Base-by-base conservation (phyloP, 2,888 invertebrate species). In the Aspidapion aeneum region DNA sequence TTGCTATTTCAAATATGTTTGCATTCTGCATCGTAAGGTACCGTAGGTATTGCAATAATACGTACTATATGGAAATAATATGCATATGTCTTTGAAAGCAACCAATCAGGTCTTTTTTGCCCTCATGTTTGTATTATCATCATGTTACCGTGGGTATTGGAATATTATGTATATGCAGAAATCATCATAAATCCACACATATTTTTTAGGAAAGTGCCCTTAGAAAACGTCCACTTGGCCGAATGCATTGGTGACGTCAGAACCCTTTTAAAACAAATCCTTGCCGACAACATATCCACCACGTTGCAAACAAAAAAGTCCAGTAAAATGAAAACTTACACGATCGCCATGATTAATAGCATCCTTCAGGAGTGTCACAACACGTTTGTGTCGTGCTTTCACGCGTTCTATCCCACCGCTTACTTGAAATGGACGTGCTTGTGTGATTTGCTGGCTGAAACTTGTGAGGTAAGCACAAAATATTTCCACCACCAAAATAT, bases 331-430 rank as follows among this genome's bases (percentile, higher is more conserved):
- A 82, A 81, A 65, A 81, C 78, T 60, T 81, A 70, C 78, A 85
- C 85, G 12, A 74, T 85, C 54, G 85, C 86, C 63, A 82, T 91
- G 84, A 87, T 88, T 1, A 84, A 85, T 60, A 86, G 90, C 35
- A 91, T 97, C 68, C 80, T 96, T 61, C 90, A 91, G 60, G 96
- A 98, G 78, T 94, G 95, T 63, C 94, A 96, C 71, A 87, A 88
- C 61, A 95, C 96, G 1, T 94, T 96, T 75, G 91, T 94, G 1
- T 85, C 91, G 1, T 96, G 97, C 75, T 98, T 96, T 75, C 95
- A 97, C 79, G 95, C 95, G 0, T 98, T 98, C 81, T 97, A 95
- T 79, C 97, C 98, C 0, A 96, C 96, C 0, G 92, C 94, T 0
- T 90, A 89, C 60, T 82, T 97, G 59, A 97, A 97, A 77, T 97